Base-by-base conservation (phyloP, 2,888 invertebrate species). In the Aporophyla lueneburgensis region DNA sequence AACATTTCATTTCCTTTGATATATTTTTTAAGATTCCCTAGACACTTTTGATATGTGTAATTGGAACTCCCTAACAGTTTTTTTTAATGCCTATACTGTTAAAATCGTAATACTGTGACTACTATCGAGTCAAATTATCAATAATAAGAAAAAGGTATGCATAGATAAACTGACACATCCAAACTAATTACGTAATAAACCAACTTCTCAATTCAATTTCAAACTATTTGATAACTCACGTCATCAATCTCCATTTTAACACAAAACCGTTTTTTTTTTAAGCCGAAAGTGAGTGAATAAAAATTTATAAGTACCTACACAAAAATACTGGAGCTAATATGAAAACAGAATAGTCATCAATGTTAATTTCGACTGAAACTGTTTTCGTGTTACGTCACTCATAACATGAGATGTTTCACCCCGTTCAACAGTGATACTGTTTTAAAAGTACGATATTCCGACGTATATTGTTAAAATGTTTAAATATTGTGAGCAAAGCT, bases 361-460 rank as follows among this genome's bases (percentile, higher is more conserved):
- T 80, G 66, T 88, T 80, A 79, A 87, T 87, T 82, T 87, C 27
- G 49, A 21, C 75, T 87, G 76, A 82, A 87, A 87, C 78, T 49
- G 71, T 87, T 87, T 82, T 67, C 87, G 72, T 88, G 88, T 87
- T 27, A 54, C 70, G 76, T 73, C 76, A 74, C 71, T 49, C 54
- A 56, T 56, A 66, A 51, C 16, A 59, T 27, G 71, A 53, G 43
- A 69, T 74, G 10, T 75, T 78, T 58, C 43, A 61, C 46, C 54
- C 62, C 69, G 58, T 70, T 66, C 46, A 59, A 59, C 59, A 67
- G 75, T 74, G 40, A 53, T 65, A 51, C 53, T 67, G 53, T 73
- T 62, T 80, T 49, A 58, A 62, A 66, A 65, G 14, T n/a, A 27
- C 12, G 24, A 53, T 6, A n/a, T 54, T 54, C 19, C 2, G 7